These are phyloP conservation scores for Stenolophus ochropezus DNA, from an alignment of 2,888 invertebrate genomes.

Conservation along the genomic window DNA sequence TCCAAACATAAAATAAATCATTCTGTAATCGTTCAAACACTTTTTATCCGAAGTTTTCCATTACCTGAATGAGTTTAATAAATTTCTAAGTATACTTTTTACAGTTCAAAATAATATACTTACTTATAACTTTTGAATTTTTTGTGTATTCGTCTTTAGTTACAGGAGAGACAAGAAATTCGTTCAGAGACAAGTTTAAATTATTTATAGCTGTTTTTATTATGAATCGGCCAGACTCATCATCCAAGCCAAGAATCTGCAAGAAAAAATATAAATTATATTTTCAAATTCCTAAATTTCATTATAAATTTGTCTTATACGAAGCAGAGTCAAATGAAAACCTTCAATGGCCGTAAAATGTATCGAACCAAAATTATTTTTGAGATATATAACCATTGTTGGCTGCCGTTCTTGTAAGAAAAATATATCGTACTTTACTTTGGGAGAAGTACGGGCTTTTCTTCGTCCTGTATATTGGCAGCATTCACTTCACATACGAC, in stretches of 20 bases:
- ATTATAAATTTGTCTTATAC: too few relatives aligned
- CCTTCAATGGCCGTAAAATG: too few relatives aligned
- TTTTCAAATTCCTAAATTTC: too few relatives aligned
- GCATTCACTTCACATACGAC: too few relatives aligned
- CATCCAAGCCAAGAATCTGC: conserved; percentile 87
- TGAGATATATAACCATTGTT: too few relatives aligned
- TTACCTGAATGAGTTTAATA: conserved; percentile 14
- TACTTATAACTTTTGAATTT: conserved; percentile 91
- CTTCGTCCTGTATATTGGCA: too few relatives aligned
- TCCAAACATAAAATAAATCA: background rate
- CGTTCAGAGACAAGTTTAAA: conserved; percentile 82
- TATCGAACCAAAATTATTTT: too few relatives aligned
- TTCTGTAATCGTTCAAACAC: background rate
- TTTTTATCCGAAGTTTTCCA: background rate
- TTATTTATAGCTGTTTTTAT: conserved; percentile 84
- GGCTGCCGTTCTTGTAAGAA: too few relatives aligned
- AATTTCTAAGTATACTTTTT: conserved; percentile 6
- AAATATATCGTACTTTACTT: too few relatives aligned
- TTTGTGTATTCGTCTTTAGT: conserved; percentile 86
- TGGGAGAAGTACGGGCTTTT: too few relatives aligned
- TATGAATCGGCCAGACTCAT: conserved; percentile 86
- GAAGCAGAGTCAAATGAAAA: too few relatives aligned
- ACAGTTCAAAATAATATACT: conserved; percentile 70
- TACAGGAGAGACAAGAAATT: conserved; percentile 86
- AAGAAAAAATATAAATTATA: too few relatives aligned